Evolutionary conservation across 2,888 invertebrate genomes (phyloP).

Genomic region (Limnephilus marmoratus): DNA sequence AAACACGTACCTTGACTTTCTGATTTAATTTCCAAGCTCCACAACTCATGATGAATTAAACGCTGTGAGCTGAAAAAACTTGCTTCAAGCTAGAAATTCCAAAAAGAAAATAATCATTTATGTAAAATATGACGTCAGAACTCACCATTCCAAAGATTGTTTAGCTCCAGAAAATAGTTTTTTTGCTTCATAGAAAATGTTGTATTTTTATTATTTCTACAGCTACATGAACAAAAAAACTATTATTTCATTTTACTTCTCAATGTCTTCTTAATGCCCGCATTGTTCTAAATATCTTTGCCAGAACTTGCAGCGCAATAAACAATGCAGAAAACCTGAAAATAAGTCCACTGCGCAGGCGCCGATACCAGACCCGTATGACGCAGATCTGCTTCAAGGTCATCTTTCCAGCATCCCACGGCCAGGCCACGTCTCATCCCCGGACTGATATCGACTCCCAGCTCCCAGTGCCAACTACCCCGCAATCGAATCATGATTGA

Average conservation of each 20-base stretch:
- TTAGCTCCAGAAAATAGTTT: background rate
- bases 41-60: too few relatives aligned
- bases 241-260: too few relatives aligned
- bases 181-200: background rate
- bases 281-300: background rate
- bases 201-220: background rate
- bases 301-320: background rate
- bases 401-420: background rate
- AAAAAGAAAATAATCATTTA: background rate
- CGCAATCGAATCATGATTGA: background rate
- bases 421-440: background rate
- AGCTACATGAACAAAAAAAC: background rate
- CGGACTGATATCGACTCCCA: background rate
- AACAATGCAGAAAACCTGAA: constrained; percentile 9
- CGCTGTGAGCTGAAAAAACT: too few relatives aligned
- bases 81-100: background rate
- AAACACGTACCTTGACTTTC: too few relatives aligned
- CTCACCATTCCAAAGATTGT: background rate
- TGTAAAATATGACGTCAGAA: background rate
- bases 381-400: background rate
- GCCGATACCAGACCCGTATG: background rate
- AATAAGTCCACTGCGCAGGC: background rate
- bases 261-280: background rate
- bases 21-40: too few relatives aligned
- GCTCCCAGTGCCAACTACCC: background rate